These are phyloP conservation scores for Stomorhina lunata DNA, from an alignment of 2,888 invertebrate genomes.

Conservation along the genomic window DNA sequence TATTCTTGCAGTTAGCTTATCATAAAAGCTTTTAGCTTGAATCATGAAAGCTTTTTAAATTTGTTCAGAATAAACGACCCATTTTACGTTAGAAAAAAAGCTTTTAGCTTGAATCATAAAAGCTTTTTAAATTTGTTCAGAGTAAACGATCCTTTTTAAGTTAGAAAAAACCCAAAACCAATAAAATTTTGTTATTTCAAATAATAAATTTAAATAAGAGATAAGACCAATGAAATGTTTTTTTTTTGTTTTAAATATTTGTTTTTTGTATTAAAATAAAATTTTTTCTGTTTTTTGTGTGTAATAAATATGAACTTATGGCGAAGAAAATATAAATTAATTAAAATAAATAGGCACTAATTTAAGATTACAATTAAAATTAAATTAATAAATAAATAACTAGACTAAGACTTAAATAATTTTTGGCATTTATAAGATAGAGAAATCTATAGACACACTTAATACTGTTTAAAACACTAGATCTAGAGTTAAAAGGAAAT, in stretches of 20 bases:
- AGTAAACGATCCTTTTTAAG: neutral
- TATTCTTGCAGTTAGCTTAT: no score
- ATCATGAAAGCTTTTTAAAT: no score
- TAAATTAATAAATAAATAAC: constrained; percentile 35
- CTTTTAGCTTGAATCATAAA: no score
- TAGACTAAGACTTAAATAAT: constrained; percentile 49
- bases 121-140: no score
- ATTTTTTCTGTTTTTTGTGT: constrained; percentile 41
- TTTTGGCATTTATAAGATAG: constrained; percentile 55
- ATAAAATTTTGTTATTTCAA: neutral
- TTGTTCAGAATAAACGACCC: no score
- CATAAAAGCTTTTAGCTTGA: no score
- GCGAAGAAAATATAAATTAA: constrained; percentile 26
- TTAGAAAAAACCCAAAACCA: neutral
- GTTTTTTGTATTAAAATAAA: constrained; percentile 40
- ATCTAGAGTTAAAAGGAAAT: constrained; percentile 22
- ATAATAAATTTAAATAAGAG: constrained; percentile 12
- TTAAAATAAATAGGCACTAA: constrained; percentile 66
- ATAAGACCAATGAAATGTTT: constrained; percentile 50
- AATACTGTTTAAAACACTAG: constrained; percentile 61
- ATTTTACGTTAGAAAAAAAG: no score
- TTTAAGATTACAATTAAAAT: constrained; percentile 32
- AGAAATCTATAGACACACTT: constrained; percentile 37
- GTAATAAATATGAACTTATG: constrained; percentile 22
- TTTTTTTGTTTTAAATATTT: constrained; percentile 24